Conservation (phyloP, 2,888 invertebrate species). For the Drosophila greeni region DNA sequence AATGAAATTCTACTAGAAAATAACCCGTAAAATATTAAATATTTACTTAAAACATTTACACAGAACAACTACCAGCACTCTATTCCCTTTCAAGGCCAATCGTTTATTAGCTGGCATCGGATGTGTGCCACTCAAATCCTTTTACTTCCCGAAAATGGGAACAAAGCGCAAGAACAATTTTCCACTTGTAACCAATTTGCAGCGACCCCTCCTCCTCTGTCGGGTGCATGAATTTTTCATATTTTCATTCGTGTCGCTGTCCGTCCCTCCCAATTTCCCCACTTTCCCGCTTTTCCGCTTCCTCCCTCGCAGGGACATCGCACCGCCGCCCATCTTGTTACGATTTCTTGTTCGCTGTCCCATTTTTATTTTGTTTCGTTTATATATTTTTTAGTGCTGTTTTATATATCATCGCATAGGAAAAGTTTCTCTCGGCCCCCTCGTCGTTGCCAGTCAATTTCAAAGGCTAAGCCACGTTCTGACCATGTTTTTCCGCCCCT, state of each 20-base stretch:
- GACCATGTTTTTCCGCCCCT: constrained; percentile 20
- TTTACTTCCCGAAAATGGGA: not conserved
- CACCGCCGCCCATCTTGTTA: constrained; percentile 38
- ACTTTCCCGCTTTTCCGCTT: too few relatives aligned
- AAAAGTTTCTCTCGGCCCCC: constrained; percentile 20
- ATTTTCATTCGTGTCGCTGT: constrained; percentile 35
- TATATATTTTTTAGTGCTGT: not conserved
- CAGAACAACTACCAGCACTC: not conserved
- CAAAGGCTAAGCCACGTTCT: constrained; percentile 17
- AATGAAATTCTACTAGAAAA: not conserved
- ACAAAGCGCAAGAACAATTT: constrained; percentile 7
- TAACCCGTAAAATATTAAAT: not conserved
- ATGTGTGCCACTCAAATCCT: constrained; percentile 1
- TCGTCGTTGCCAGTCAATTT: constrained; percentile 29
- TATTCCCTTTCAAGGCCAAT: constrained; percentile 1
- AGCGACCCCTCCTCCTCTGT: not conserved
- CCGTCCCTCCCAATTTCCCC: not conserved
- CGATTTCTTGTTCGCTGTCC: constrained; percentile 21
- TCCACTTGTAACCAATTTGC: constrained; percentile 27
- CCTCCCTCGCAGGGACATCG: constrained; percentile 1
- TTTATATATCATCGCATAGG: constrained; percentile 12
- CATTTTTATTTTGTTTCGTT: constrained; percentile 17
- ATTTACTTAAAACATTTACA: not conserved
- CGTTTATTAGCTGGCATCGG: constrained; percentile 10
- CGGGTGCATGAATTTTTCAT: constrained; percentile 27